Conservation (phyloP, 2,113 vertebrate species). For the Mugil cephalus region DNA sequence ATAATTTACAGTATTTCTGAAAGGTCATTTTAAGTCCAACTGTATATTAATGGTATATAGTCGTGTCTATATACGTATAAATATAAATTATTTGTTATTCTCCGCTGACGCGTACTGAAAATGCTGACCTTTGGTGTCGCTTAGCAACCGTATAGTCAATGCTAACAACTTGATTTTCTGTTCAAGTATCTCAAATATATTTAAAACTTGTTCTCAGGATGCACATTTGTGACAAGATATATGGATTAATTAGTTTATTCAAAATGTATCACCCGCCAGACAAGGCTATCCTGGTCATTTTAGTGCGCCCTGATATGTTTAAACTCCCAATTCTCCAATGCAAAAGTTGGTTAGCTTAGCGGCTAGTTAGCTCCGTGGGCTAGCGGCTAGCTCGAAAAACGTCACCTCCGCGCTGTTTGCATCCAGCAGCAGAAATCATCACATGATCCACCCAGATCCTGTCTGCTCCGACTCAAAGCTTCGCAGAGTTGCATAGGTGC, state of each 20-base stretch:
- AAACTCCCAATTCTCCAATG: not conserved
- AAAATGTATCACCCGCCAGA: not conserved
- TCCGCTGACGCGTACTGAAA: not conserved
- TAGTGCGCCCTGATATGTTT: not conserved
- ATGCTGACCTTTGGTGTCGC: not conserved
- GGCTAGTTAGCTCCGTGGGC: not conserved
- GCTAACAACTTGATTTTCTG: no score
- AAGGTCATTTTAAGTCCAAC: no score
- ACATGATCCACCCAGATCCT: slow-evolving; percentile 50
- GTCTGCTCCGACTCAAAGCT: slow-evolving; percentile 19
- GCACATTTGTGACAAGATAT: not conserved
- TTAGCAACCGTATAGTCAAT: not conserved
- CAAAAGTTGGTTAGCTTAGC: not conserved
- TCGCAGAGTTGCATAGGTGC: slow-evolving; percentile 7
- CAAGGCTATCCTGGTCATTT: not conserved
- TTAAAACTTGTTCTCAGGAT: not conserved
- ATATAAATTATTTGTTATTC: no score
- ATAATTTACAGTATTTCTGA: no score
- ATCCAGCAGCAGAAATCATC: slow-evolving; percentile 37
- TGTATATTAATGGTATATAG: no score
- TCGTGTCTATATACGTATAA: no score
- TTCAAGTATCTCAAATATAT: not conserved
- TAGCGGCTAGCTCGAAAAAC: not conserved
- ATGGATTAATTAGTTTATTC: not conserved
- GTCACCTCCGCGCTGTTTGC: slow-evolving; percentile 26